Evolutionary conservation across 2,888 invertebrate genomes (phyloP).

Genomic region (Frankliniella intonsa): DNA sequence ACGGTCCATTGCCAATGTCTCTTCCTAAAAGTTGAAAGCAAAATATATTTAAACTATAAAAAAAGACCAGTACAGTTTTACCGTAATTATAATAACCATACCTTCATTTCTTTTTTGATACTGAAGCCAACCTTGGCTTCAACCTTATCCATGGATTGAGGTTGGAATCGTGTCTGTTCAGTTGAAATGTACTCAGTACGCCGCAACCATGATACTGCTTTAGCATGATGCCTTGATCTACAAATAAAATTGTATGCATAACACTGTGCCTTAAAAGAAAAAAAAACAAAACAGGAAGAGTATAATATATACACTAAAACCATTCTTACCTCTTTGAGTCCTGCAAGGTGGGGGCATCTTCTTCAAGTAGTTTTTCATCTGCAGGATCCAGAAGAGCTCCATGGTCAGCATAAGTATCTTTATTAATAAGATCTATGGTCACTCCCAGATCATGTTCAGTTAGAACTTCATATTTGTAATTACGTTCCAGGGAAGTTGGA

Average conservation of each 20-base stretch:
- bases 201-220: constrained; percentile 95
- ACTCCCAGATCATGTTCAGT: constrained; percentile 98
- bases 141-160: constrained; percentile 93
- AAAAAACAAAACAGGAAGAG: background rate
- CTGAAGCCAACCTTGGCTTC: constrained; percentile 99
- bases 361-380: constrained; percentile 93
- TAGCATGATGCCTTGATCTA: constrained; percentile 87
- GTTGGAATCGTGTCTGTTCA: constrained; percentile 95
- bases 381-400: constrained; percentile 77
- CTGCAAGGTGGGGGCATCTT: constrained; percentile 84
- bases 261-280: background rate
- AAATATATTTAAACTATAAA: constrained; percentile 32
- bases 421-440: constrained; percentile 93
- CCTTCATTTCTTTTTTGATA: constrained; percentile 83
- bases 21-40: constrained; percentile 58
- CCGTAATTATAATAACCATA: background rate
- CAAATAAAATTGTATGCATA: constrained; percentile 12
- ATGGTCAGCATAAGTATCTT: constrained; percentile 83
- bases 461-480: constrained; percentile 91
- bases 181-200: constrained; percentile 99
- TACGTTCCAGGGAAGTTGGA: constrained; percentile 89
- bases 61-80: background rate
- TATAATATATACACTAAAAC: background rate
- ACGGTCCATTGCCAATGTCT: constrained; percentile 91
- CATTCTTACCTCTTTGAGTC: constrained; percentile 65